Evolutionary conservation across 2,888 invertebrate species (phyloP), one percentile per base, ranked within the genome.

Genomic region (Ectemnius lituratus): DNA sequence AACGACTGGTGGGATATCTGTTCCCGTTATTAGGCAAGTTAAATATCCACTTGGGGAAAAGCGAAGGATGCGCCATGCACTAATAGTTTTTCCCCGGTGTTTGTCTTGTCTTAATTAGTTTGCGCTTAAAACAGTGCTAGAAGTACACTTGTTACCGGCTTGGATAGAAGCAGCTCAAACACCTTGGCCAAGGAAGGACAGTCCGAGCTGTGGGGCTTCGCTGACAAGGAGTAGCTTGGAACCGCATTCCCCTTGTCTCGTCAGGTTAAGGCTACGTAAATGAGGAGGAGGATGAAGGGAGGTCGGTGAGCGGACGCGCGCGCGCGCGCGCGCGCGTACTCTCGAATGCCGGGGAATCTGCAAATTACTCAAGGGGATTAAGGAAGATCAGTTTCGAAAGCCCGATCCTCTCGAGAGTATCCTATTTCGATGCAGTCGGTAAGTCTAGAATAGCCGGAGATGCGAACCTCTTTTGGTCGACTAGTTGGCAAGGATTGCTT

Each of bases 291-390:
- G 18, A 13, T 11, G 58, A 16, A 20, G 52, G n/a, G 20, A 23
- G 58, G 8, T 0, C 2, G 23, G 23, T 3, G 23, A 52, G 37
- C 65, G 61, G 16, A n/a, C n/a, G n/a, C n/a, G n/a, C n/a, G n/a
- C n/a, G n/a, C n/a, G n/a, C n/a, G n/a, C n/a, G n/a, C n/a, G n/a
- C n/a, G 37, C 28, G 27, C 18, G 45, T 37, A 52, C 27, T 70
- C 56, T 70, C 56, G 52, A 60, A 57, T 28, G 27, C 67, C 18
- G 60, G 62, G 62, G 63, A 59, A 52, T 56, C 49, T 73, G 68
- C 64, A 64, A 73, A 64, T 73, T 64, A 61, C 64, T 16, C 20
- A 16, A 16, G 47, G 60, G 73, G 68, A 69, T 69, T 64, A 57
- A 13, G 46, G 52, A 60, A 61, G 57, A 28, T 64, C 59, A 47